Conservation (phyloP, 2,113 vertebrate genomes). For the Columba livia region DNA sequence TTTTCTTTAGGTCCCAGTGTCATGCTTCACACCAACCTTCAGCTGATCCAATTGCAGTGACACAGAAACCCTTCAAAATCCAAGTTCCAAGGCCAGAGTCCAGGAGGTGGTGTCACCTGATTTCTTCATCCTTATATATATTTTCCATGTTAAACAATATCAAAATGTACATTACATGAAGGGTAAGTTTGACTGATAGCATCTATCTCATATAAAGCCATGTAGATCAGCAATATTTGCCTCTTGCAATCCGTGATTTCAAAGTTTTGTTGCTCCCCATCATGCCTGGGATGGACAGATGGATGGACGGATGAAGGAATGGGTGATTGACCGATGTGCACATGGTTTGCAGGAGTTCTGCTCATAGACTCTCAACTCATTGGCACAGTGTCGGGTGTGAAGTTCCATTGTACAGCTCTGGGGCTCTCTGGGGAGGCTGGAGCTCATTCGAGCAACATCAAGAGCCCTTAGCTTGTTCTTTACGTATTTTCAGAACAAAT, state of each 20-base stretch:
- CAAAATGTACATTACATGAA: not conserved
- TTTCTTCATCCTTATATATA: not conserved
- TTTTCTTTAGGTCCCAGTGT: not conserved
- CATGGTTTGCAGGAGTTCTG: not conserved
- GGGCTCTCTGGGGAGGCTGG: not conserved
- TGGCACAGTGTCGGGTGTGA: no score
- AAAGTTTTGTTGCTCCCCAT: not conserved
- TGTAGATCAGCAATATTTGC: rapidly evolving
- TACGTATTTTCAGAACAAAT: not conserved
- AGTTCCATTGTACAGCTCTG: not conserved
- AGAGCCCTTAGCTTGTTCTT: not conserved
- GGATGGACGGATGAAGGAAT: no score
- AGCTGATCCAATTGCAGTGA: not conserved
- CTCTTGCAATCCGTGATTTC: not conserved
- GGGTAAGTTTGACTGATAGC: not conserved
- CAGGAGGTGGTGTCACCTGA: not conserved
- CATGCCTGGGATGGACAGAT: not conserved
- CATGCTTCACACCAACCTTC: not conserved
- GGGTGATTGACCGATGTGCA: not conserved
- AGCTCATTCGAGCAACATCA: not conserved
- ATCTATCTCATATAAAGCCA: not conserved
- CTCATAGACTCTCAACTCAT: not conserved
- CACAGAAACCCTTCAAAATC: not conserved
- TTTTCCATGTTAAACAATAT: not conserved
- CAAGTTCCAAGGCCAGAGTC: not conserved